Evolutionary conservation across 2,888 invertebrate genomes (phyloP).

Genomic region (Epirrhoe tristata): DNA sequence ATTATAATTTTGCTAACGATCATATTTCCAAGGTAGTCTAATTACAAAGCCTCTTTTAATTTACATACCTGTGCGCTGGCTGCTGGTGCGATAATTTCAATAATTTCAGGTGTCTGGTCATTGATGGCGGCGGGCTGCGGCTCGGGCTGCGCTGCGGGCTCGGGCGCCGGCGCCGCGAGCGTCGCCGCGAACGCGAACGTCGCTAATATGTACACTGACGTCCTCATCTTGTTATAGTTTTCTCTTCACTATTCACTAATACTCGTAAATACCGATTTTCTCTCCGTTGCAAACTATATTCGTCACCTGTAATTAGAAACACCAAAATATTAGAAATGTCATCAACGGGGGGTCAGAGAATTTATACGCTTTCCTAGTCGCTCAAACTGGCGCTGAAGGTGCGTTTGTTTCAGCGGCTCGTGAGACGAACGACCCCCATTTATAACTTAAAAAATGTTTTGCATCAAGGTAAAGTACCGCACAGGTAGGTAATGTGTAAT

Average conservation of each 20-base stretch:
- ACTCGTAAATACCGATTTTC: conserved; percentile 32
- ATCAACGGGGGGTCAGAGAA: conserved; percentile 2
- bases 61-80: conserved; percentile 75
- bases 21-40: background rate
- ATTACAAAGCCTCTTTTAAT: background rate
- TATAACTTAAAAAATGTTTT: background rate
- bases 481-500: conserved; percentile 15
- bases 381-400: background rate
- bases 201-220: conserved; percentile 49
- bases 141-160: conserved; percentile 56
- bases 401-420: background rate
- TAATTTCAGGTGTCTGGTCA: conserved; percentile 77
- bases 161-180: conserved; percentile 49
- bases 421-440: conserved; percentile 1
- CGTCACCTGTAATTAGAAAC: conserved; percentile 49
- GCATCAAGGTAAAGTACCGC: conserved; percentile 28
- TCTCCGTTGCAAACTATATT: conserved; percentile 52
- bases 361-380: background rate
- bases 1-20: background rate
- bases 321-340: conserved; percentile 9
- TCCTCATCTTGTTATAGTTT: conserved; percentile 56
- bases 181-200: conserved; percentile 49
- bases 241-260: conserved; percentile 23
- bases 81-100: conserved; percentile 82
- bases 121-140: conserved; percentile 58